These are phyloP conservation scores for Peromyscus leucopus DNA, from an alignment of 2,113 vertebrate genomes.

Conservation along the genomic window DNA sequence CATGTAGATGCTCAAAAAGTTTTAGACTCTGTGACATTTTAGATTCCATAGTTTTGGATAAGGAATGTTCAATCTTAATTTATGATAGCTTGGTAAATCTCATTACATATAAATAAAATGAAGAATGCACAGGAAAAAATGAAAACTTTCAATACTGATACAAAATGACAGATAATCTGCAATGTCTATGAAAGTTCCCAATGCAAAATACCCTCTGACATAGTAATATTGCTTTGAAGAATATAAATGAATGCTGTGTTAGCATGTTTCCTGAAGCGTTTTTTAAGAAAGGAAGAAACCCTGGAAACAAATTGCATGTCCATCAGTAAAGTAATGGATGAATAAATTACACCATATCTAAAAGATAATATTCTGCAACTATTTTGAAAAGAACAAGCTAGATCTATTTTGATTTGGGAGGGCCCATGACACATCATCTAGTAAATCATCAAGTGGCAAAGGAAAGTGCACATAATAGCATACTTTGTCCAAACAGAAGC, in stretches of 20 bases:
- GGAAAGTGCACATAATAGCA: background rate
- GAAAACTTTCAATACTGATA: conserved; percentile 41
- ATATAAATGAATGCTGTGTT: conserved; percentile 4
- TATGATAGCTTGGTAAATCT: conserved; percentile 26
- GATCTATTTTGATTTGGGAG: conserved; percentile 36
- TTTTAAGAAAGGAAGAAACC: conserved; percentile 1
- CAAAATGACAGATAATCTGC: conserved; percentile 48
- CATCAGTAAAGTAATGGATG: conserved; percentile 50
- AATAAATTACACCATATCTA: conserved; percentile 48
- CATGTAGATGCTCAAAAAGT: background rate
- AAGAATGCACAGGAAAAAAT: conserved; percentile 29
- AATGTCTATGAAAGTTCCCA: conserved; percentile 26
- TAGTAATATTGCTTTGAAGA: conserved; percentile 16
- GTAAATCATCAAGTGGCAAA: conserved; percentile 48
- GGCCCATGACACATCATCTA: conserved; percentile 18
- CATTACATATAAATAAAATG: conserved; percentile 54
- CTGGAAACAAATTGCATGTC: conserved; percentile 30
- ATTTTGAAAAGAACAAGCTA: conserved; percentile 52
- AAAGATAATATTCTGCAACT: conserved; percentile 53
- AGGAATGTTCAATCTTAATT: background rate
- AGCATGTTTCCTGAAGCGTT: conserved; percentile 12
- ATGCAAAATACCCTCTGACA: background rate
- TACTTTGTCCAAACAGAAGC: conserved; percentile 43
- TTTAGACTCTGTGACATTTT: background rate
- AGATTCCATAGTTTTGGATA: background rate